Percentiles rank a stretch among this genome's conserved stretches.
These are phyloP conservation scores for Vesta saturnalis DNA, from an alignment of 2,888 invertebrate species.

Conservation along the genomic window DNA sequence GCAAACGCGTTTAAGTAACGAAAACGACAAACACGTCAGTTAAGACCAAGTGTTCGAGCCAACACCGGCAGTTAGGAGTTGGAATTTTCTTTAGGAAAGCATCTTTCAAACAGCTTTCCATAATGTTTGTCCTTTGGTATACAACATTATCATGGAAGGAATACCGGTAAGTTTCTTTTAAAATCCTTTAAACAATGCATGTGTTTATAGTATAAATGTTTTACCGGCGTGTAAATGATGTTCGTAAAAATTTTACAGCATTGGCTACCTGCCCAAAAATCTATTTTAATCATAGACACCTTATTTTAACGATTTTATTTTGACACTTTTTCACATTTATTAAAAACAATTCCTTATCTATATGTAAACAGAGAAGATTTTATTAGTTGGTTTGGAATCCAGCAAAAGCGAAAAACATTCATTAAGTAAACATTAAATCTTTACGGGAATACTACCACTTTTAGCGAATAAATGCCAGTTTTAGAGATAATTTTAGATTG, in stretches of 20 bases:
- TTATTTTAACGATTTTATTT: background rate
- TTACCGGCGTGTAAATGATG: conserved; percentile 24
- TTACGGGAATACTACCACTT: too few species aligned
- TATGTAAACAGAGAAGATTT: too few species aligned
- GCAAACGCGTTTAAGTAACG: conserved; percentile 30
- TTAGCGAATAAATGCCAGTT: too few species aligned
- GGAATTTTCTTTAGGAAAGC: conserved; percentile 34
- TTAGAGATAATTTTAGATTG: too few species aligned
- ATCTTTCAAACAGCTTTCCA: conserved; percentile 28
- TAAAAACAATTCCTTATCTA: too few species aligned
- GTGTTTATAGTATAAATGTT: conserved; percentile 33
- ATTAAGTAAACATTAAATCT: too few species aligned
- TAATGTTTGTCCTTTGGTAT: conserved; percentile 62
- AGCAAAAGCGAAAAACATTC: too few species aligned
- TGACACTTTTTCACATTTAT: too few species aligned
- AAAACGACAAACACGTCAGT: conserved; percentile 49
- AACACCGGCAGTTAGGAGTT: conserved; percentile 44
- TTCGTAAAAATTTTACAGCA: conserved; percentile 35
- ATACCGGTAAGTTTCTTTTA: conserved; percentile 57
- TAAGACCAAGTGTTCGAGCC: conserved; percentile 48
- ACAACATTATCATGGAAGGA: conserved; percentile 59
- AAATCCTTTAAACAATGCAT: conserved; percentile 26
- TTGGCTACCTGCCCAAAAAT: conserved; percentile 39
- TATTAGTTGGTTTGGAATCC: too few species aligned
- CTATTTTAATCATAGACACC: conserved; percentile 36